These are phyloP conservation scores for Pseudococcus viburni DNA, from an alignment of 2,888 invertebrate genomes.

Conservation along the genomic window DNA sequence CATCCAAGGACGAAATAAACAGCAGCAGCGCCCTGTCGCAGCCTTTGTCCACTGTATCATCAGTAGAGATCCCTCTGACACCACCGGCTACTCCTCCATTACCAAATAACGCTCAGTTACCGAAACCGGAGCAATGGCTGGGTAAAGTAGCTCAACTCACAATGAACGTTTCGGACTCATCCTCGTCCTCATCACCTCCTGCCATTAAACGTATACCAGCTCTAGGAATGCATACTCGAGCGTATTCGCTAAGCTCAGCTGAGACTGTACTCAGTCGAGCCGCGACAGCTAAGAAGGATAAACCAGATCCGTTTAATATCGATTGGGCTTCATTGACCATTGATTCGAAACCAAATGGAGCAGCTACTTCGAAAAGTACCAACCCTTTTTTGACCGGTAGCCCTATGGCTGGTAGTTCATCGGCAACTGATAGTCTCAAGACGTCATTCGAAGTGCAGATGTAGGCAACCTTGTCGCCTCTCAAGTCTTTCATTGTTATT, in stretches of 20 bases:
- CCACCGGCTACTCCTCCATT: slow-evolving; percentile 69
- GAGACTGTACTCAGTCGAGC: slow-evolving; percentile 68
- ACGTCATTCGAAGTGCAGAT: slow-evolving; percentile 70
- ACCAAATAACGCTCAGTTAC: slow-evolving; percentile 71
- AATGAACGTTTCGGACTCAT: slow-evolving; percentile 71
- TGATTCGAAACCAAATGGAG: slow-evolving; percentile 70
- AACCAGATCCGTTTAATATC: slow-evolving; percentile 84
- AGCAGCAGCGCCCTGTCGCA: neutral
- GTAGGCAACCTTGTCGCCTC: slow-evolving; percentile 67
- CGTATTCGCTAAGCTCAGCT: slow-evolving; percentile 75
- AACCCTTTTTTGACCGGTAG: slow-evolving; percentile 69
- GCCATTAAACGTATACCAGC: slow-evolving; percentile 72
- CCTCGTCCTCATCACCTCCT: slow-evolving; percentile 73
- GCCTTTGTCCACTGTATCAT: slow-evolving; percentile 49
- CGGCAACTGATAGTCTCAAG: slow-evolving; percentile 67
- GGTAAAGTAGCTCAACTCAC: slow-evolving; percentile 80
- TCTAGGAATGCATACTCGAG: slow-evolving; percentile 73
- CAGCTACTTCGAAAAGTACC: slow-evolving; percentile 70
- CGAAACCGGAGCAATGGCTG: slow-evolving; percentile 88
- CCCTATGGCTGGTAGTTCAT: slow-evolving; percentile 67
- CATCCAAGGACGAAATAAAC: neutral
- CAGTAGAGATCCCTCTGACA: slow-evolving; percentile 59
- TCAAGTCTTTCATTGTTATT: slow-evolving; percentile 53
- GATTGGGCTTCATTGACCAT: slow-evolving; percentile 81
- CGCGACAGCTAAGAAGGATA: slow-evolving; percentile 68